Evolutionary conservation across 2,797 vertebrate species (phyloP).

Genomic region (Serranus cabrilla): DNA sequence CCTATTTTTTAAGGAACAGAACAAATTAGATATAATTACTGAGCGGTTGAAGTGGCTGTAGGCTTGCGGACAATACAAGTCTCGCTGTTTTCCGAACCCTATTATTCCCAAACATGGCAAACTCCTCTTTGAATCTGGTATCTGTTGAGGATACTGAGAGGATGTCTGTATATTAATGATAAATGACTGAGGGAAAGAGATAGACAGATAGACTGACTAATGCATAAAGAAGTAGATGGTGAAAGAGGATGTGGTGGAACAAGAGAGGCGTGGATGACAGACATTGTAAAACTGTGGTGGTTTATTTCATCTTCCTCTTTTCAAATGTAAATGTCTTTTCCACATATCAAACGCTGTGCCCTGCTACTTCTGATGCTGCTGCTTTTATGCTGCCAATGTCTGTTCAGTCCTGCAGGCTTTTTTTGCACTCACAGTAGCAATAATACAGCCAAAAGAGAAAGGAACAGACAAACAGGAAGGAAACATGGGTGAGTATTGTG

Average conservation of each 20-base stretch:
- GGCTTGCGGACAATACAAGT: not conserved
- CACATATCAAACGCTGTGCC: conserved; percentile 7
- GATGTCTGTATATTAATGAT: not conserved
- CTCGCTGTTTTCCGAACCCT: not conserved
- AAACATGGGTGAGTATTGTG: conserved; percentile 32
- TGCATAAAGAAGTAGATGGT: not conserved
- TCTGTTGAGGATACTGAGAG: not conserved
- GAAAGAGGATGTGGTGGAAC: conserved; percentile 60
- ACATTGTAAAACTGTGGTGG: conserved; percentile 22
- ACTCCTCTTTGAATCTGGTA: not conserved
- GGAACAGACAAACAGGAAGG: conserved; percentile 59
- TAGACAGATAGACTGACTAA: not conserved
- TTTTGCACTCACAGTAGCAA: conserved; percentile 3
- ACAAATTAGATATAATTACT: not conserved
- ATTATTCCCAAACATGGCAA: not conserved
- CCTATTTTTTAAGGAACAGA: no score
- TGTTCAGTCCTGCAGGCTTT: conserved; percentile 35
- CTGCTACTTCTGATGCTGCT: conserved; percentile 16
- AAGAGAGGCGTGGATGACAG: conserved; percentile 40
- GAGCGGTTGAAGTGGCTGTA: no score
- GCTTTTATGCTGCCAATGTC: conserved; percentile 33
- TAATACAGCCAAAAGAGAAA: conserved; percentile 18
- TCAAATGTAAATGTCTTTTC: conserved; percentile 62
- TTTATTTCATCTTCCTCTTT: conserved; percentile 49
- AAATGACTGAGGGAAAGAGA: not conserved